phyloP scores from a whole-genome alignment of 2,113 vertebrate species.

The Chionomys nivalis region DNA sequence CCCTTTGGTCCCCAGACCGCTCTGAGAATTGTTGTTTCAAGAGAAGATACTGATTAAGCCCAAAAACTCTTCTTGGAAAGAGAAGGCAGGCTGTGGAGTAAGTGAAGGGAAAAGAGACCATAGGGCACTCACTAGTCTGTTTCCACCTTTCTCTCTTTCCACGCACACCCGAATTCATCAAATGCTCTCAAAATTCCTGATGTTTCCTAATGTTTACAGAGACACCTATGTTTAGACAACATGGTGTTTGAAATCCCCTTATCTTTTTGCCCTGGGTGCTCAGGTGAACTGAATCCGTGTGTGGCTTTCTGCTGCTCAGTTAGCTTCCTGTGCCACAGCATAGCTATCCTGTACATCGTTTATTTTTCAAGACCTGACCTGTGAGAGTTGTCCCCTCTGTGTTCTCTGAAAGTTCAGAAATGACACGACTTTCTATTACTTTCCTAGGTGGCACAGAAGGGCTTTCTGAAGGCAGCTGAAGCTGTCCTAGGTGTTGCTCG shows the following conservation, averaged over 20 bases:
- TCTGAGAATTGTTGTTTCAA: neutral
- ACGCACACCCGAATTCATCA: neutral
- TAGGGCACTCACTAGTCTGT: too few relatives aligned
- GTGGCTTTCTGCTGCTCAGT: neutral
- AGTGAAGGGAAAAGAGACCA: neutral
- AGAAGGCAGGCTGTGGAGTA: neutral
- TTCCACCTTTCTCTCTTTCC: neutral
- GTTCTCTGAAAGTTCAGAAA: slow-evolving; percentile 36
- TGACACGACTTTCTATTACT: neutral
- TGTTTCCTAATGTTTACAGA: neutral
- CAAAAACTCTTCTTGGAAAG: neutral
- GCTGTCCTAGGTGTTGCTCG: neutral
- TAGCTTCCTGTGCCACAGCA: neutral
- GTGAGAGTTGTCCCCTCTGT: neutral
- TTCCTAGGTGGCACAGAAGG: neutral
- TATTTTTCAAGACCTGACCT: slow-evolving; percentile 36
- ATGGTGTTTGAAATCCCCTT: neutral
- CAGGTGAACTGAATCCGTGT: neutral
- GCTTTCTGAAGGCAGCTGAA: neutral
- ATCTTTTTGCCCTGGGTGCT: neutral
- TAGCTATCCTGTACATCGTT: neutral
- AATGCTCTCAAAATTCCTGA: neutral
- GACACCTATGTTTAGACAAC: neutral
- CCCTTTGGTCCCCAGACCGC: neutral
- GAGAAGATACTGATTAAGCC: neutral